Evolutionary conservation across 1,140 invertebrate species (phyloP), one percentile per base, ranked within the genome.

Genomic region (Melipona quadrifasciata): DNA sequence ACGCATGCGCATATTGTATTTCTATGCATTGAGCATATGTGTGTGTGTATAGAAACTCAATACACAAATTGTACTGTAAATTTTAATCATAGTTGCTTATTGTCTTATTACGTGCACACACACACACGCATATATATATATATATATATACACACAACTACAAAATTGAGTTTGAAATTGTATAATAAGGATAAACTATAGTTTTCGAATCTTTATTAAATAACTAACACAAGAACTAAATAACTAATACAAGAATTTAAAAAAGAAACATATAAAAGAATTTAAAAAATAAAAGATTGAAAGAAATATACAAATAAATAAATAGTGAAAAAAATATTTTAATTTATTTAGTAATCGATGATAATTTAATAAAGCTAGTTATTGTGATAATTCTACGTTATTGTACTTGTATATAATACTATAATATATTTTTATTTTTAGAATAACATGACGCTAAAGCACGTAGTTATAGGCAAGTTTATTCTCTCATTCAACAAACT

Each of bases 401-500:
- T 70, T 34, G 8, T 61, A 24, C 8, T 16, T 39, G n/a, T 55
- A 39, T 31, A 34, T 4, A 39, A 34, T 21, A 39, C 10, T 34
- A n/a, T 34, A 65, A 53, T 34, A 76, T n/a, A 19, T 67, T 80
- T 65, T 14, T 34, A 19, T 31, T 80, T 65, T 47, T 27, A 12
- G 27, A 1, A 31, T 75, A 81, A 78, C 16, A 90, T 90, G 89
- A 51, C 91, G 61, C 27, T 91, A 12, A 93, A 92, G 53, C 93
- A 92, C 57, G 88, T 94, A 65, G 85, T 94, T 34, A 80, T 94
- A 83, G 93, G 93, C 92, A 57, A 92, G 85, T 79, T 58, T 47
- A 65, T 55, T 51, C 5, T 82, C 8, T 51, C 24, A 19, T 17
- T 76, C 57, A 67, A 31, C 21, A n/a, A 57, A 55, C 65, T n/a